Evolutionary conservation across 2,113 vertebrate species (phyloP).

Genomic region (Laterallus jamaicensis): DNA sequence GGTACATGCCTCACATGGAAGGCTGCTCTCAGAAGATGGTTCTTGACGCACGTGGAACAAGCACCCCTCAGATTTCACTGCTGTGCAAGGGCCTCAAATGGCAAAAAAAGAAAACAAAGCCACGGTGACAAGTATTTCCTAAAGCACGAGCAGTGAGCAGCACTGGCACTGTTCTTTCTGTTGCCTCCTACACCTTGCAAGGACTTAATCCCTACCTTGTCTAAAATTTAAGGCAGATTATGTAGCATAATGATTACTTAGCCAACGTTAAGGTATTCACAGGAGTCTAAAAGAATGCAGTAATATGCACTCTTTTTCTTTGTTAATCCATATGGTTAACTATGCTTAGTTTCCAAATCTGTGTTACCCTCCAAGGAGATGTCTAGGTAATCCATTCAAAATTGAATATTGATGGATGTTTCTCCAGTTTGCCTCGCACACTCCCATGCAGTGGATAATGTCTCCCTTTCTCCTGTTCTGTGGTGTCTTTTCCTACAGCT

Average conservation of each 20-base stretch:
- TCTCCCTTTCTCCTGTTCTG: background rate
- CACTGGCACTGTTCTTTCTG: fast-evolving
- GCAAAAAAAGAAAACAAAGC: background rate
- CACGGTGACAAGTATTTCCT: background rate
- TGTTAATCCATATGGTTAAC: background rate
- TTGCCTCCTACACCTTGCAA: background rate
- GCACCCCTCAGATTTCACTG: background rate
- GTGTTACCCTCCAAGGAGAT: background rate
- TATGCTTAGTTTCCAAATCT: background rate
- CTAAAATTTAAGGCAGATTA: background rate
- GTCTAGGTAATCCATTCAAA: background rate
- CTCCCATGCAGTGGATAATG: background rate
- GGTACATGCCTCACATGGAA: background rate
- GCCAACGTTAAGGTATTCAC: background rate
- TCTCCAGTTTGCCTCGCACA: background rate
- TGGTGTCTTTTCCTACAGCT: background rate
- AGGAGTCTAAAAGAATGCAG: background rate
- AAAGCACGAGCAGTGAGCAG: background rate
- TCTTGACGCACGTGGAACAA: background rate
- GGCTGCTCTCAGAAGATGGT: background rate
- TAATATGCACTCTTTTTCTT: background rate
- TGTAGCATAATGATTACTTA: background rate
- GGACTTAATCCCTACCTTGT: background rate
- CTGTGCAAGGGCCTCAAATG: background rate
- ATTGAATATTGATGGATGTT: background rate